Evolutionary conservation across 2,888 invertebrate species (phyloP), one percentile per base, ranked within the genome.

Genomic region (Hypomecis punctinalis): DNA sequence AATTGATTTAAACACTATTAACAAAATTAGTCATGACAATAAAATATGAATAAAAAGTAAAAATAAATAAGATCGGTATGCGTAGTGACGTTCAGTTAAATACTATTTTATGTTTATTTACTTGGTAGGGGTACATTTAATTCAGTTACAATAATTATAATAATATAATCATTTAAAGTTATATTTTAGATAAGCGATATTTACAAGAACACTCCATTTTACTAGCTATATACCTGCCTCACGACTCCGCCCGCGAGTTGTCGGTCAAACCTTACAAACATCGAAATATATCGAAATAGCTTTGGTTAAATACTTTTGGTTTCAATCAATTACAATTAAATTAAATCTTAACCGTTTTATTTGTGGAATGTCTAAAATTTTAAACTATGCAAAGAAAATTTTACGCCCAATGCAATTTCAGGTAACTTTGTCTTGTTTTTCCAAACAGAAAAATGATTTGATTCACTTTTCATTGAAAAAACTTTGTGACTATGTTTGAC

Each of bases 141-240:
- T 76, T 78, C 76, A 78, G 77, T 81, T 81, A 83, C 74, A 76
- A 77, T 74, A 79, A 77, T 81, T 81, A 77, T 79, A 76, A 73
- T 79, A 79, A 81, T 79, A 77, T 77, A 81, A 80, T 65, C 47
- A 65, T 65, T 46, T 65, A 65, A 61, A 42, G 65, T 47, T 61
- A 61, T 81, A 80, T 74, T 81, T 84, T 85, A 85, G 68, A 84
- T 87, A 89, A 90, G 91, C 90, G 79, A 76, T 91, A 91, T 91
- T 85, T 91, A 91, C 91, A 91, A 82, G 80, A 84, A 84, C 88
- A 84, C 83, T 81, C 83, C 86, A 80, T 85, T 80, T 83, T 81
- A 80, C 87, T 84, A 85, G 84, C 86, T 87, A 86, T 71, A 80
- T 76, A 85, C 87, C 86, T 87, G 85, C 89, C 84, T 84, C 79